Evolutionary conservation across 2,113 vertebrate species (phyloP).

Genomic region (Pomatostomus ruficeps): DNA sequence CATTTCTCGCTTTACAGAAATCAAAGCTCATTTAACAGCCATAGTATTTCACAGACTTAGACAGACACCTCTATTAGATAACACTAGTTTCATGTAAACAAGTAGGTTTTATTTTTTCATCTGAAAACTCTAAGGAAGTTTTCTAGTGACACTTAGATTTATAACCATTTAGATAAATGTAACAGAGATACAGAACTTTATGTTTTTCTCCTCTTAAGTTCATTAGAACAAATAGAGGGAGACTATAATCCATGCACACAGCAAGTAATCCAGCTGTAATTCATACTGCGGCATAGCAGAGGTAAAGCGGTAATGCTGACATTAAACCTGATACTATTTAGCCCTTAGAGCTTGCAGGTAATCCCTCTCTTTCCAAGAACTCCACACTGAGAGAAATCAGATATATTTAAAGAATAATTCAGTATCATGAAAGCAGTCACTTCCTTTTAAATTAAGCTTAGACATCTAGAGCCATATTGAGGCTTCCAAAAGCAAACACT

Average conservation of each 20-base stretch:
- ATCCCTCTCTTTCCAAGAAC: background rate
- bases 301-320: background rate
- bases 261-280: conserved; percentile 1
- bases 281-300: background rate
- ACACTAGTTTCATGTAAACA: background rate
- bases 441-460: background rate
- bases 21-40: background rate
- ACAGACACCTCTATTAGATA: background rate
- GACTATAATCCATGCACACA: background rate
- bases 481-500: background rate
- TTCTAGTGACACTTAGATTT: background rate
- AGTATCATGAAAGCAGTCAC: background rate
- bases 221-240: background rate
- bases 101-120: background rate
- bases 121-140: background rate
- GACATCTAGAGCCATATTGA: background rate
- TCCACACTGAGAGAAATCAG: background rate
- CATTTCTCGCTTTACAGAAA: background rate
- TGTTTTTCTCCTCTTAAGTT: background rate
- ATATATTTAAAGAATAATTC: background rate
- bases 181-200: background rate
- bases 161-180: background rate
- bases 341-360: background rate
- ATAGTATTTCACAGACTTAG: background rate
- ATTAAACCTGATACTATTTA: background rate